A percentile compares a stretch with the other conserved stretches of the same genome.
Conservation (phyloP, 92 coral and sea anemone species). For the Montipora capitata region DNA sequence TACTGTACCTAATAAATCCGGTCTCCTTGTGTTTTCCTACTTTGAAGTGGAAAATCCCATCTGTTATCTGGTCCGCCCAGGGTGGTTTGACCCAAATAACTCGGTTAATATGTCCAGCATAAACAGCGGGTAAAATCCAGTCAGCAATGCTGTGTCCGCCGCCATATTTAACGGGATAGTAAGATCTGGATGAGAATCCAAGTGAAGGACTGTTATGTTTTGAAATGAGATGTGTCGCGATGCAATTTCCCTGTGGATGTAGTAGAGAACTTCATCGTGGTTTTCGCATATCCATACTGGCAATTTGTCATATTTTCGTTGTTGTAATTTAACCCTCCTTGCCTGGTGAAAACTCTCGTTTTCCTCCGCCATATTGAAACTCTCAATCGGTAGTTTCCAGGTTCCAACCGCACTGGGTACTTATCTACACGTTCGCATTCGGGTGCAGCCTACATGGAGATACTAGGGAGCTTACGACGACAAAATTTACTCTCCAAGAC, state of each 20-base stretch:
- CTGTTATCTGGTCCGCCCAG: slow-evolving; percentile 92
- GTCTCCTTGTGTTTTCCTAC: slow-evolving; percentile 88
- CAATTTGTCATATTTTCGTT: slow-evolving; percentile 74
- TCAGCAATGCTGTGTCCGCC: slow-evolving; percentile 92
- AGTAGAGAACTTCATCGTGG: slow-evolving; percentile 95
- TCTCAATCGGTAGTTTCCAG: slow-evolving; percentile 2
- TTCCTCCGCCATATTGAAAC: slow-evolving; percentile 87
- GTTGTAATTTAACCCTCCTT: slow-evolving; percentile 76
- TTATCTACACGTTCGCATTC: no score
- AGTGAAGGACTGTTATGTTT: slow-evolving; percentile 88
- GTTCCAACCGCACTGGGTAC: no score
- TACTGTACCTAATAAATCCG: slow-evolving; percentile 19
- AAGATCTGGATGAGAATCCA: slow-evolving; percentile 97
- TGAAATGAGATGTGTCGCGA: slow-evolving; percentile 84
- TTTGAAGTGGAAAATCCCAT: slow-evolving; percentile 68
- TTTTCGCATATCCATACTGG: slow-evolving; percentile 96
- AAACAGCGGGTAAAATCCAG: slow-evolving; percentile 99
- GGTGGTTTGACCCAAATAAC: slow-evolving; percentile 96
- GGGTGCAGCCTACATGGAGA: no score
- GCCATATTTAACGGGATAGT: slow-evolving; percentile 86
- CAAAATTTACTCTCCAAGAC: no score
- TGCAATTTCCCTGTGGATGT: slow-evolving; percentile 94
- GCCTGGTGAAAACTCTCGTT: not conserved
- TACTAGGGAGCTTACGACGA: no score
- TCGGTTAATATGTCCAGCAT: slow-evolving; percentile 92